phyloP scores from a whole-genome alignment of 2,113 vertebrate species.

The rabbit (Oryctolagus cuniculus) region mOryCun1.1 NC_091432.1:226138501-226139000 shows the following conservation, averaged over 20 bases:
- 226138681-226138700: background rate
- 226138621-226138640: conserved; percentile 7
- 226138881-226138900: conserved; percentile 86
- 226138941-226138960: conserved; percentile 85
- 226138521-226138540: too few relatives aligned
- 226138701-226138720: conserved; percentile 62
- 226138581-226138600: background rate
- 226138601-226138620: conserved; percentile 54
- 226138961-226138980: conserved; percentile 84
- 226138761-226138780: conserved; percentile 74
- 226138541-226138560: too few relatives aligned
- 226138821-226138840: conserved; percentile 85
- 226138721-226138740: conserved; percentile 37
- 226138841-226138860: conserved; percentile 84
- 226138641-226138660: background rate
- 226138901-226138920: conserved; percentile 85
- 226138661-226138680: background rate
- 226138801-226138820: conserved; percentile 78
- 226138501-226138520: too few relatives aligned
- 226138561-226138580: too few relatives aligned
- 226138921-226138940: conserved; percentile 85
- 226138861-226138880: conserved; percentile 83
- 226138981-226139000: conserved; percentile 85
- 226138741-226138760: conserved; percentile 76
- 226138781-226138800: conserved; percentile 82